Evolutionary conservation across 2,113 vertebrate genomes (phyloP).

Genomic region (Danionella cerebrum): DNA sequence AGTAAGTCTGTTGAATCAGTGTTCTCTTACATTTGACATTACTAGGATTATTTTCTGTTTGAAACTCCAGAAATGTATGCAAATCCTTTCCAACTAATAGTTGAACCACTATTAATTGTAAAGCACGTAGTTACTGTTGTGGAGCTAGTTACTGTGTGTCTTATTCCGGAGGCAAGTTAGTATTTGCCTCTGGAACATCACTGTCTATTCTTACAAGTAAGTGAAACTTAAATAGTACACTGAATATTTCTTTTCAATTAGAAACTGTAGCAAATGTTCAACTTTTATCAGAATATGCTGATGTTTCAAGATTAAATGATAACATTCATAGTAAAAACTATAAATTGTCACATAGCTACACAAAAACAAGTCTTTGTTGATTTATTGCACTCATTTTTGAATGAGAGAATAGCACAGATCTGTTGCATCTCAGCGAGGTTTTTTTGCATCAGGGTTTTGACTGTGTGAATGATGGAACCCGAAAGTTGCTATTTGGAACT

Average conservation of each 20-base stretch:
- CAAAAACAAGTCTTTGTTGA: too few species aligned
- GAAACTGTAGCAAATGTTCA: too few species aligned
- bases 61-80: too few species aligned
- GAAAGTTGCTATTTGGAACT: conserved; percentile 19
- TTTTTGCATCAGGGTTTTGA: background rate
- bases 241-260: too few species aligned
- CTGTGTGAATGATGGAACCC: conserved; percentile 29
- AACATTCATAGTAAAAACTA: too few species aligned
- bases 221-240: too few species aligned
- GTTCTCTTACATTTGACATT: too few species aligned
- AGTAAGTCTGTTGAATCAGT: background rate
- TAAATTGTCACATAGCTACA: too few species aligned
- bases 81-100: too few species aligned
- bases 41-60: background rate
- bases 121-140: background rate
- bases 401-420: background rate
- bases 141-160: conserved; percentile 16
- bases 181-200: conserved; percentile 13
- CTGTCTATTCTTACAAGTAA: conserved; percentile 1
- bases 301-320: too few species aligned
- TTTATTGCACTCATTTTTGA: too few species aligned
- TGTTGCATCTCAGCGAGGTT: background rate
- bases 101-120: background rate
- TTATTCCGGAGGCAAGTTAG: background rate
- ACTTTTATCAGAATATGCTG: too few species aligned